phyloP scores from a whole-genome alignment of 2,113 vertebrate species.

The Notarius quadriscutis region DNA sequence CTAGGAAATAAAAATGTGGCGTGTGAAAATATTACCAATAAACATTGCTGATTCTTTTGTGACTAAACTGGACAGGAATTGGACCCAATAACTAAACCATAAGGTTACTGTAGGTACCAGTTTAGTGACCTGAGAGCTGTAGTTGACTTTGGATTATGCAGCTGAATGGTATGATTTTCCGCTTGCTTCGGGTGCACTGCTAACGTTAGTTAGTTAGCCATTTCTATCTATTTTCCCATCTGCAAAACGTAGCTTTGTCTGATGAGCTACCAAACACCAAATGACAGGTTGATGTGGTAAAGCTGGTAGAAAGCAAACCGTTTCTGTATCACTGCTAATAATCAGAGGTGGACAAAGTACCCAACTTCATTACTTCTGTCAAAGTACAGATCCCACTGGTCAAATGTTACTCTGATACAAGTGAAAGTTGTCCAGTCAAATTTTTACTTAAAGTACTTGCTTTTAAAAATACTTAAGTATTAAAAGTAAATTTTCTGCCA shows the following conservation, averaged over 20 bases:
- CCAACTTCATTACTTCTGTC: no score
- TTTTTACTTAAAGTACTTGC: no score
- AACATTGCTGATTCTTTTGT: not conserved
- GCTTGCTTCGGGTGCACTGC: not conserved
- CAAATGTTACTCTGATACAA: no score
- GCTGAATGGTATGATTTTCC: not conserved
- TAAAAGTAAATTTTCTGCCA: no score
- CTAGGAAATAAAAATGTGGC: slow-evolving; percentile 33
- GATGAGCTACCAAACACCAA: not conserved
- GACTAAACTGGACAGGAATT: not conserved
- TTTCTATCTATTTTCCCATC: not conserved
- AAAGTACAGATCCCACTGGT: no score
- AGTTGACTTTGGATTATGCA: not conserved
- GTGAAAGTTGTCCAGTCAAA: no score
- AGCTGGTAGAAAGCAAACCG: not conserved
- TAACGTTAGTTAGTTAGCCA: not conserved
- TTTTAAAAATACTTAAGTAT: no score
- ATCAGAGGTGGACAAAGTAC: no score
- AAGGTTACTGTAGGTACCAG: not conserved
- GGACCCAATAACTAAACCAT: not conserved
- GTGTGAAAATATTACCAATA: not conserved
- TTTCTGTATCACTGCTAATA: not conserved
- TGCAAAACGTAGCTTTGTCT: not conserved
- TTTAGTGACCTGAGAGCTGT: not conserved
- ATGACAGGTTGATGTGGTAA: not conserved